phyloP scores from a whole-genome alignment of 2,888 invertebrate species.

The Drosophila acutilabella region DNA sequence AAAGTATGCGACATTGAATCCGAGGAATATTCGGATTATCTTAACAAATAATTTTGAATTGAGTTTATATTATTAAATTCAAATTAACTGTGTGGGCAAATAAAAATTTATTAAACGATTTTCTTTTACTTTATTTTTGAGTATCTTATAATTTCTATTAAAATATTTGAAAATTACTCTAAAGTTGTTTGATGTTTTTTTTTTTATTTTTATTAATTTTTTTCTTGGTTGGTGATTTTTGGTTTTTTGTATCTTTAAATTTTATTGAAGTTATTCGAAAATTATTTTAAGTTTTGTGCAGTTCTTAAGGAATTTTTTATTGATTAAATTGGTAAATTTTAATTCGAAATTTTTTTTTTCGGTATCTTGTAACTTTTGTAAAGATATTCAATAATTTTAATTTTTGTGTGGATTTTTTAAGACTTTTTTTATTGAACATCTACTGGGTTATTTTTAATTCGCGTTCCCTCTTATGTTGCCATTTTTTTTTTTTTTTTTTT shows the following conservation, averaged over 20 bases:
- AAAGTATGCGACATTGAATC: conserved; percentile 50
- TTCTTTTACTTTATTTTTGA: no score
- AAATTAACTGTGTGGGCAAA: not conserved
- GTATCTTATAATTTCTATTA: no score
- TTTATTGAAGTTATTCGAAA: no score
- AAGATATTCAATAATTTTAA: not conserved
- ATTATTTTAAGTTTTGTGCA: no score
- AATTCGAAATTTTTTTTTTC: no score
- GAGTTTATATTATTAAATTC: not conserved
- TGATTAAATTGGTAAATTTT: no score
- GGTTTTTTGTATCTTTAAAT: not conserved
- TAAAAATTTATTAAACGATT: not conserved
- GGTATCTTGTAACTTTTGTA: no score
- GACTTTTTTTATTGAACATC: no score
- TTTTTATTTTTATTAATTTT: no score
- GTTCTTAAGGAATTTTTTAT: no score
- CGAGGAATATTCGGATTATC: not conserved
- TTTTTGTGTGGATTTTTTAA: not conserved
- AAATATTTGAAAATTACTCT: no score
- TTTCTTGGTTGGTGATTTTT: not conserved
- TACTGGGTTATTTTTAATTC: not conserved
- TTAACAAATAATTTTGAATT: not conserved
- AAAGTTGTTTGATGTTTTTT: no score
- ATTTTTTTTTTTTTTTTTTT: not conserved
- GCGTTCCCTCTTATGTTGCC: not conserved